phyloP scores from a whole-genome alignment of 92 coral and sea anemone species.

The Pocillopora meandrina region DNA sequence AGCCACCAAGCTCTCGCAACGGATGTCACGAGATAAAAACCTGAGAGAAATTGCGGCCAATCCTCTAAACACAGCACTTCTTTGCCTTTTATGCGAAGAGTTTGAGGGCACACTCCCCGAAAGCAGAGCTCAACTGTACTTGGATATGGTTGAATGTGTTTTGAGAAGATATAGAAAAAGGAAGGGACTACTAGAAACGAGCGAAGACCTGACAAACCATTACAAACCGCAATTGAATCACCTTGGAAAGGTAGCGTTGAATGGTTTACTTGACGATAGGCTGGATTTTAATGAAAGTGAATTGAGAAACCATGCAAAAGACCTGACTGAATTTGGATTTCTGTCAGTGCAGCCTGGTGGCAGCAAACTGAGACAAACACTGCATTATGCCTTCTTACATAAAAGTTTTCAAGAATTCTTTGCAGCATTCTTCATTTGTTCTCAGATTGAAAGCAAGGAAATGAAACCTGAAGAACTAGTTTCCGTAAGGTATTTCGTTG shows the following conservation, averaged over 20 bases:
- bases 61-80: constrained; percentile 18
- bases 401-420: too few species aligned
- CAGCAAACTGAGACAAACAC: too few species aligned
- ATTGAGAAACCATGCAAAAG: constrained; percentile 3
- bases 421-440: too few species aligned
- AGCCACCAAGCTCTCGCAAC: neutral
- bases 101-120: neutral
- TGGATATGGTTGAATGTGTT: constrained; percentile 22
- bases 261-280: neutral
- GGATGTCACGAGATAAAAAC: too few species aligned
- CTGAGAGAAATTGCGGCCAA: constrained; percentile 28
- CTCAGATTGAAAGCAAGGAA: neutral
- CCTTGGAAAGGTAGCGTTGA: constrained; percentile 38
- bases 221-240: constrained; percentile 4
- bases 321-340: too few species aligned
- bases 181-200: neutral
- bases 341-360: too few species aligned
- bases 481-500: too few species aligned
- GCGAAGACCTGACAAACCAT: neutral
- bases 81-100: too few species aligned
- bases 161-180: constrained; percentile 33
- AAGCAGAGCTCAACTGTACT: constrained; percentile 34
- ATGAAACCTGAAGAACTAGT: too few species aligned
- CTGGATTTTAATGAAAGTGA: too few species aligned
- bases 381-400: too few species aligned